Base-by-base conservation (phyloP, 2,113 vertebrate genomes). In the Petromus typicus region DNA sequence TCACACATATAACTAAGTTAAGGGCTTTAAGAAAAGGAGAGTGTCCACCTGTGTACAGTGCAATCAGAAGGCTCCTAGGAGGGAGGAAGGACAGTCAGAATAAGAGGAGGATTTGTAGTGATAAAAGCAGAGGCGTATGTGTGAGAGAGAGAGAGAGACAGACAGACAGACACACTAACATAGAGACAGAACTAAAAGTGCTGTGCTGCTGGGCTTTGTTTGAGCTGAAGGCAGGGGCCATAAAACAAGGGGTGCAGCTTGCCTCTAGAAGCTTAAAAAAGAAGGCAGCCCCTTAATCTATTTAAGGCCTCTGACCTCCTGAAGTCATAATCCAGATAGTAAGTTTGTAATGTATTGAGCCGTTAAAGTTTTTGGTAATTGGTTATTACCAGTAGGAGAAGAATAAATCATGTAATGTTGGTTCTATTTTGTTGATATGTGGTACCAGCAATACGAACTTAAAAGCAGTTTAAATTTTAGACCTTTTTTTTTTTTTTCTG, bases 341-440 rank as follows among this genome's bases (percentile, higher is more conserved):
- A 86, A 25, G 20, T 90, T 34, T 22, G 17, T 23, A 12, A 48
- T 73, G 30, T 90, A 82, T 86, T 81, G 86, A 86, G 27, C 16
- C 82, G 48, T 40, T n/a, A 75, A n/a, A 22, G 20, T 54, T 75
- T 45, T 51, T 90, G 75, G 48, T 66, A 86, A 85, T 89, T 88
- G 73, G 34, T 89, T 57, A 86, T 13, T 51, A 45, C 30, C 61
- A 78, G 37, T 18, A 79, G 75, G n/a, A 66, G 45, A 86, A 16
- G 7, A 54, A 45, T n/a, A 9, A 3, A n/a, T 75, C 37, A 69
- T n/a, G 76, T 17, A 54, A 66, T 22, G 17, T 16, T 17, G 40
- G 75, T 81, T 89, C 86, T 75, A n/a, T 93, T 86, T 86, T 69
- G 78, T 80, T 93, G 78, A 37, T 8, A 23, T 57, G 48, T 78